Evolutionary conservation across 1,140 invertebrate species (phyloP), one percentile per base, ranked within the genome.

Genomic region (Eumaeus atala): DNA sequence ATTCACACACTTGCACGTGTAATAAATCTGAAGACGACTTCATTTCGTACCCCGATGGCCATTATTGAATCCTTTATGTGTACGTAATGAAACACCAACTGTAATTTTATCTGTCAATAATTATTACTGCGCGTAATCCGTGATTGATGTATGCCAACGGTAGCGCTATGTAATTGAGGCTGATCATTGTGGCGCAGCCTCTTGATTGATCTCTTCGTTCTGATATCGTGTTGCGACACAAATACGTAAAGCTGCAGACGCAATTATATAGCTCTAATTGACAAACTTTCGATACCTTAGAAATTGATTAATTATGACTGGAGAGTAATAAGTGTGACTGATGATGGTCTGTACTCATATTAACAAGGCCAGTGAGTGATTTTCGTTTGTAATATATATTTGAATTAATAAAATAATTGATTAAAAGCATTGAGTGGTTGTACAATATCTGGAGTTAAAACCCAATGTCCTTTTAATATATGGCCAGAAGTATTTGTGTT

Each of bases 111-210:
- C 74, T 77, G 78, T 83, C 77, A 81, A 77, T 83, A 81, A 79
- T 83, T 77, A 81, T 83, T 80, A 84, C 67, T 53, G 40, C 51
- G 64, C 59, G 67, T 80, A 77, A 80, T 77, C 67, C 64, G 58
- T 78, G 78, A 82, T 81, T 81, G 77, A 81, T 81, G 74, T 72
- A 63, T 54, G 73, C 64, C 66, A 75, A 78, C 77, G 74, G 77
- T 75, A 82, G 77, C 74, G 40, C 48, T 47, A 57, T 62, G 61
- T 80, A 78, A 82, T 77, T 74, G 76, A 80, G 58, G 69, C 54
- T 38, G 48, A 57, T 63, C 56, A 77, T 82, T 74, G 76, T 77
- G 62, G 64, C 64, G 59, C 51, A 48, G 58, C 50, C 53, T 54
- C 21, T 58, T 78, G 76, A 82, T 74, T 69, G 71, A 83, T 77